Percentiles rank a stretch among this genome's conserved stretches.
Conservation (phyloP, 2,888 invertebrate species). For the Mantis religiosa region DNA sequence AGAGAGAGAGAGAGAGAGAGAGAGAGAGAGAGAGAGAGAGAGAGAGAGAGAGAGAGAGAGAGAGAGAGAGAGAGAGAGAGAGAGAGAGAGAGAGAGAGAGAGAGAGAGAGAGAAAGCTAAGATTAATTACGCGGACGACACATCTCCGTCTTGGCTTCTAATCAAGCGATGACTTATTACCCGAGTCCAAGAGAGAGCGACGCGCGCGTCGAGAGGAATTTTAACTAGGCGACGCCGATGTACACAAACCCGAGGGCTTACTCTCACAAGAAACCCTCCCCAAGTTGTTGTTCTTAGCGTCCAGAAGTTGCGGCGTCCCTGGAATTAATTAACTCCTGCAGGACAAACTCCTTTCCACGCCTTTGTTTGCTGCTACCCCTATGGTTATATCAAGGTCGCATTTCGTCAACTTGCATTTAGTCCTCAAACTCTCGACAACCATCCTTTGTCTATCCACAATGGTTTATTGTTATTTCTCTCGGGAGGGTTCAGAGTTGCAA, state of each 20-base stretch:
- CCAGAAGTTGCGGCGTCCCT: neutral
- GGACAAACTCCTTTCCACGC: neutral
- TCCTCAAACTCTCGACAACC: too few relatives aligned
- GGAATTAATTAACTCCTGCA: constrained; percentile 4
- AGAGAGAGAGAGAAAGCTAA: constrained; percentile 30
- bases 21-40: neutral
- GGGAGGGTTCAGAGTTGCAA: too few relatives aligned
- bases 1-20: neutral
- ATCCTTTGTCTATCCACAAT: too few relatives aligned
- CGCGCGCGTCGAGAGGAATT: constrained; percentile 19
- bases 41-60: neutral
- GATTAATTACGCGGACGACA: constrained; percentile 44
- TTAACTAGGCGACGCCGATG: constrained; percentile 16
- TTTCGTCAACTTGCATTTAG: too few relatives aligned
- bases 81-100: neutral
- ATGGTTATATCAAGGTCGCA: neutral
- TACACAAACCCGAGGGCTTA: neutral
- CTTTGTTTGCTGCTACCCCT: neutral
- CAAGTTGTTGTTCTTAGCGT: neutral
- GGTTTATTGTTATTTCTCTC: too few relatives aligned
- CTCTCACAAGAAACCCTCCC: neutral
- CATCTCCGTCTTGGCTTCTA: constrained; percentile 36
- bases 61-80: neutral
- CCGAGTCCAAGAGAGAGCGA: neutral
- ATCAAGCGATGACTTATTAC: constrained; percentile 32